These are phyloP conservation scores for Brachystomella parvula DNA, from an alignment of 1,140 invertebrate species.

Conservation along the genomic window DNA sequence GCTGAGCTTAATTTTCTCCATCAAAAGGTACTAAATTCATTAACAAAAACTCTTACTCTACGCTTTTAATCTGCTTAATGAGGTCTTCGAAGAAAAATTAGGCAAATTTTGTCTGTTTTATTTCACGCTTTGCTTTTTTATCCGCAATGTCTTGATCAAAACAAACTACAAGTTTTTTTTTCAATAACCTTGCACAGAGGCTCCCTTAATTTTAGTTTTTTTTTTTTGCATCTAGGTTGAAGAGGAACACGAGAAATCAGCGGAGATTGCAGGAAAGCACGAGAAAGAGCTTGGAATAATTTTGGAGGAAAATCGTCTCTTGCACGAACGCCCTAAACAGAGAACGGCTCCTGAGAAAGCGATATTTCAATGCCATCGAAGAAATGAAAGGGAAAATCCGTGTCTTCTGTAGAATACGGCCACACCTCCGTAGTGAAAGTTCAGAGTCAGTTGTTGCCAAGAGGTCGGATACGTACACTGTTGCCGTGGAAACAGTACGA, in stretches of 20 bases:
- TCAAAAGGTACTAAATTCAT: conserved; percentile 24
- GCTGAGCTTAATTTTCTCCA: conserved; percentile 39
- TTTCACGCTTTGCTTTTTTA: neutral
- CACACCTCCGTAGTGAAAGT: conserved; percentile 32
- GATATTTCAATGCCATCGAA: conserved; percentile 50
- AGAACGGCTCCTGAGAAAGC: conserved; percentile 46
- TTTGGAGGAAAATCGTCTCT: conserved; percentile 41
- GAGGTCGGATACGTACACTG: conserved; percentile 38
- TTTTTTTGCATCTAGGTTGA: conserved; percentile 20
- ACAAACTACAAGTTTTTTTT: no score
- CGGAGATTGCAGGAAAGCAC: conserved; percentile 35
- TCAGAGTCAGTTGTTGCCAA: conserved; percentile 30
- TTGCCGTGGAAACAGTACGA: conserved; percentile 36
- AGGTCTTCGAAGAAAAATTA: neutral
- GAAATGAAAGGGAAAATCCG: conserved; percentile 51
- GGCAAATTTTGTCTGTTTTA: neutral
- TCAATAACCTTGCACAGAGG: neutral
- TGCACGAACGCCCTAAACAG: conserved; percentile 47
- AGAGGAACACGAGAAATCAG: conserved; percentile 32
- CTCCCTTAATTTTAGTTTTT: neutral
- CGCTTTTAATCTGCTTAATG: neutral
- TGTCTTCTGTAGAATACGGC: conserved; percentile 45
- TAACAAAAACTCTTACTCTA: neutral
- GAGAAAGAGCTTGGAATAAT: conserved; percentile 36
- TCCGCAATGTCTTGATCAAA: no score